Evolutionary conservation across 2,113 vertebrate genomes (phyloP).

Genomic region (Plecotus auritus): DNA sequence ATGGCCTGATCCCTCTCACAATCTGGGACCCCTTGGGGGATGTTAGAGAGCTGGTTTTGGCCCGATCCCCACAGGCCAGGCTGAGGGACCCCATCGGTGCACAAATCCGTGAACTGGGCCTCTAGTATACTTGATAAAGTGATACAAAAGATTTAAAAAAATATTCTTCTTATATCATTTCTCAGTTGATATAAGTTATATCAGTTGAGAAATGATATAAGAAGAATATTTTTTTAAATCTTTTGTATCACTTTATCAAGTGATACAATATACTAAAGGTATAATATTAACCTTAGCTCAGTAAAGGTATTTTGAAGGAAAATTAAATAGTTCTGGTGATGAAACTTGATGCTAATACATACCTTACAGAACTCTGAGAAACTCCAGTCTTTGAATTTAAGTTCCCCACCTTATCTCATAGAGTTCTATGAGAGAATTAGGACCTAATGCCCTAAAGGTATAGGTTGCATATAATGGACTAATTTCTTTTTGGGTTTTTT

Average conservation of each 20-base stretch:
- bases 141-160: neutral
- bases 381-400: neutral
- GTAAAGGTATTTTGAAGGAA: conserved; percentile 9
- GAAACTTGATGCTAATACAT: neutral
- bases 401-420: neutral
- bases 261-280: neutral
- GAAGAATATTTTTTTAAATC: no score
- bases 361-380: neutral
- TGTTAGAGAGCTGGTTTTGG: no score
- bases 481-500: neutral
- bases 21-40: no score
- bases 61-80: no score
- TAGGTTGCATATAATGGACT: neutral
- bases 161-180: neutral
- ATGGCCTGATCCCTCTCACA: no score
- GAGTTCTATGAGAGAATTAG: neutral
- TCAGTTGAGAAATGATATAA: no score
- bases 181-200: no score
- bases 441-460: neutral
- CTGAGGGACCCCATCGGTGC: no score
- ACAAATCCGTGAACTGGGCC: no score
- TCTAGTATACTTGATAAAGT: neutral
- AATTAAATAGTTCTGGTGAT: neutral
- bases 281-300: conserved; percentile 7
- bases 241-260: no score